These are phyloP conservation scores for Chrysolina haemoptera DNA, from an alignment of 2,888 invertebrate species.

Conservation along the genomic window DNA sequence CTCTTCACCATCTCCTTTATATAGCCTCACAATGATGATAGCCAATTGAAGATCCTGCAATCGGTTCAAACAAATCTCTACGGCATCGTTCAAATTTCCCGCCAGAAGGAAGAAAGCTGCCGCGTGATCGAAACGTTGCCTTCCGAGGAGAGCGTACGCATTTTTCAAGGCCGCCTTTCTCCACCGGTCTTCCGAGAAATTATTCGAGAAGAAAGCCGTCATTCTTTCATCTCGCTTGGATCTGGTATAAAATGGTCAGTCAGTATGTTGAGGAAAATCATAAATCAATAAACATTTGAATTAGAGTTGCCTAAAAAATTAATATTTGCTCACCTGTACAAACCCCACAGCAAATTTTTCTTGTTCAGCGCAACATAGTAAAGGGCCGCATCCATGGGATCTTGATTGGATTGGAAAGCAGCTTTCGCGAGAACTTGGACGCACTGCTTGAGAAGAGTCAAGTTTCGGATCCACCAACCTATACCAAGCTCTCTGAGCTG, in stretches of 20 bases:
- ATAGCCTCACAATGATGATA: conserved; percentile 92
- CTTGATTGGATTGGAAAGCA: conserved; percentile 91
- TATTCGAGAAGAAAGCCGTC: conserved; percentile 95
- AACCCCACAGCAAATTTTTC: conserved; percentile 95
- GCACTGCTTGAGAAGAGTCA: conserved; percentile 84
- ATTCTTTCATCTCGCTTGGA: conserved; percentile 91
- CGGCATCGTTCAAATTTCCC: conserved; percentile 93
- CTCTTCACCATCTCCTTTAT: conserved; percentile 85
- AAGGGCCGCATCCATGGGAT: conserved; percentile 97
- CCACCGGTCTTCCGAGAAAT: conserved; percentile 95
- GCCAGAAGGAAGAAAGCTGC: conserved; percentile 98
- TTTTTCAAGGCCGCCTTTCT: conserved; percentile 98
- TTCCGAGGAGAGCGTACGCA: conserved; percentile 94
- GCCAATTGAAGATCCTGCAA: conserved; percentile 96
- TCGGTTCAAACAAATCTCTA: conserved; percentile 94
- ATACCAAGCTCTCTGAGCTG: conserved; percentile 91
- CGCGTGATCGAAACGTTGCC: conserved; percentile 97
- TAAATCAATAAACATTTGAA: background rate
- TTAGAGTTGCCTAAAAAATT: too few relatives aligned
- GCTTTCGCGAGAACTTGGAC: conserved; percentile 96
- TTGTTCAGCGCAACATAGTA: conserved; percentile 99
- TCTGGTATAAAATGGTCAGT: conserved; percentile 64
- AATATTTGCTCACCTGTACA: conserved; percentile 74
- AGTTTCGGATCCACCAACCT: conserved; percentile 97
- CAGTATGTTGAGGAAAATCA: background rate